These are phyloP conservation scores for Narcine bancroftii DNA, from an alignment of 2,113 vertebrate genomes.

Conservation along the genomic window DNA sequence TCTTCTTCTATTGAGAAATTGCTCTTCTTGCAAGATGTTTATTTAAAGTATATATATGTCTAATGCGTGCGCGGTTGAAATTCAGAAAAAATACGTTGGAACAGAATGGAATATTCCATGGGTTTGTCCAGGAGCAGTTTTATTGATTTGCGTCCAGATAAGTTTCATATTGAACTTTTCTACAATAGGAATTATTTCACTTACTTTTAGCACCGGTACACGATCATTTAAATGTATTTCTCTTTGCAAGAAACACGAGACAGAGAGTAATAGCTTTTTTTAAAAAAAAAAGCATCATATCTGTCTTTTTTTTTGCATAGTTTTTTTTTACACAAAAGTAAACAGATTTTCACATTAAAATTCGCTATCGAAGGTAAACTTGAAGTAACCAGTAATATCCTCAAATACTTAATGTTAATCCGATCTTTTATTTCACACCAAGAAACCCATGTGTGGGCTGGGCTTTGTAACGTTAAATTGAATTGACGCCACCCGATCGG, in stretches of 20 bases:
- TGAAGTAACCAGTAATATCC: background rate
- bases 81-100: background rate
- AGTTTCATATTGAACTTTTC: background rate
- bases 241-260: no score
- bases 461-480: background rate
- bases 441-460: background rate
- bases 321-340: background rate
- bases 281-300: background rate
- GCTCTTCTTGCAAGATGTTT: no score
- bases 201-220: background rate
- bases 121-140: background rate
- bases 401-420: background rate
- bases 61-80: background rate
- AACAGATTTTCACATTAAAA: background rate
- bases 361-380: background rate
- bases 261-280: background rate
- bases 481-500: background rate
- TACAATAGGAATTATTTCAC: background rate
- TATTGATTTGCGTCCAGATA: background rate
- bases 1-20: background rate
- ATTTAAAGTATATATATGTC: background rate
- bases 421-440: background rate
- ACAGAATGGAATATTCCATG: background rate
- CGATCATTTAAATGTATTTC: background rate
- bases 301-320: no score